These are phyloP conservation scores for Pangasius sanitwongsei DNA, from an alignment of 2,797 vertebrate genomes.

Conservation along the genomic window DNA sequence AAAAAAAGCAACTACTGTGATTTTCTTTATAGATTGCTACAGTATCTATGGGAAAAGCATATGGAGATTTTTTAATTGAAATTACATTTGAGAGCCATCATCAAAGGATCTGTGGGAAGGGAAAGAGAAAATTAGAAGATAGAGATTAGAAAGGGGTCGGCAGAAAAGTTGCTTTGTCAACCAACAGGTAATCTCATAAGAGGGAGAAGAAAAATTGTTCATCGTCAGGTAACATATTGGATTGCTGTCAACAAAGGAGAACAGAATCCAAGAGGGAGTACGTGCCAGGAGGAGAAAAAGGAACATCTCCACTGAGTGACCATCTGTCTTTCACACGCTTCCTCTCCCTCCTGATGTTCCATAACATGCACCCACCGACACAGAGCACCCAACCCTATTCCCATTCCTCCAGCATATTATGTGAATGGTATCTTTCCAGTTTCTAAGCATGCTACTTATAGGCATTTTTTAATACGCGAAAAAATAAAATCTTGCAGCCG, in stretches of 20 bases:
- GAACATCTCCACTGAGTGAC: conserved; percentile 82
- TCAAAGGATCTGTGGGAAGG: conserved; percentile 61
- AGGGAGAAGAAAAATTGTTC: conserved; percentile 32
- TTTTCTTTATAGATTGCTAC: conserved; percentile 27
- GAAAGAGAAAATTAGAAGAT: conserved; percentile 10
- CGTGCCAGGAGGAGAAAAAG: conserved; percentile 68
- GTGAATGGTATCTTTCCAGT: conserved; percentile 7
- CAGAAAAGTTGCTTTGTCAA: conserved; percentile 7
- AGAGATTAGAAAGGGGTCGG: neutral
- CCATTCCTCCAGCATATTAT: conserved; percentile 21
- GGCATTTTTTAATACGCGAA: conserved; percentile 18
- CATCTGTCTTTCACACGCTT: conserved; percentile 78
- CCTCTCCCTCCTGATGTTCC: conserved; percentile 60
- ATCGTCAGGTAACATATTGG: conserved; percentile 60
- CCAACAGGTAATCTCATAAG: conserved; percentile 44
- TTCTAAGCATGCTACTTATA: neutral
- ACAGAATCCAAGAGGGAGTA: conserved; percentile 67
- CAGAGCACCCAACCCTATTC: conserved; percentile 27
- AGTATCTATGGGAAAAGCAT: conserved; percentile 56
- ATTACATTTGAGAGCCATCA: conserved; percentile 57
- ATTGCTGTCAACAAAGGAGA: conserved; percentile 69
- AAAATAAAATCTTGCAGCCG: neutral
- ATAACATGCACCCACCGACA: conserved; percentile 59
- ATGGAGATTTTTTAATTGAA: conserved; percentile 54
- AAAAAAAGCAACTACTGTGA: conserved; percentile 33